Evolutionary conservation across 2,888 invertebrate species (phyloP), one percentile per base, ranked within the genome.

Genomic region (Melanostoma scalare): DNA sequence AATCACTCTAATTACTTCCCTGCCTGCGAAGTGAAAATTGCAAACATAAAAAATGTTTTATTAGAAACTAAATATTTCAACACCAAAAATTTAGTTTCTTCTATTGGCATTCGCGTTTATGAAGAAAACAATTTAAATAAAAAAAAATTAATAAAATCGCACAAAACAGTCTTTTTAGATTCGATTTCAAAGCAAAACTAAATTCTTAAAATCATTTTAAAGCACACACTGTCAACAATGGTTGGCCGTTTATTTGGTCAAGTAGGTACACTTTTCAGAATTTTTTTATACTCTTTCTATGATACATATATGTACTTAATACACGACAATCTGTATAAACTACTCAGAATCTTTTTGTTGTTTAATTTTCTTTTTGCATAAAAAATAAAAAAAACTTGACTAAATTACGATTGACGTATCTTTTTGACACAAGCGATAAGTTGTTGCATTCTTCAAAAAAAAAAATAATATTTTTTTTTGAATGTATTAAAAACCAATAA

Each of bases 251-350:
- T 63, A 55, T 63, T 69, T 50, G 74, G 75, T 80, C 74, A 52
- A 74, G 55, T 36, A 71, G 36, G 36, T 60, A 72, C 71, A 69
- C 73, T 78, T 58, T 36, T 68, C 60, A 74, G 73, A 56, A 72
- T 68, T 78, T 73, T 67, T 80, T 73, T 82, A 71, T 65, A 78
- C 77, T 77, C 56, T 77, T 63, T 77, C 68, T 68, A 82, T 73
- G 58, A 40, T 20, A 20, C 20, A 20, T 20, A 20, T 20, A 20
- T 20, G 20, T 20, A 20, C 20, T 20, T 20, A 20, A 20, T 36
- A 77, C 82, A 82, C 77, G 82, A 82, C 82, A 82, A 82, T 82
- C 82, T 82, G 82, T 82, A 65, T 20, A 20, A 20, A 20, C 73
- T 78, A 82, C 50, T 77, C 53, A 68, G 56, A 52, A 71, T 65